Evolutionary conservation across 2,888 invertebrate species (phyloP), one percentile per base, ranked within the genome.

Genomic region (Cyclophora albipunctata): DNA sequence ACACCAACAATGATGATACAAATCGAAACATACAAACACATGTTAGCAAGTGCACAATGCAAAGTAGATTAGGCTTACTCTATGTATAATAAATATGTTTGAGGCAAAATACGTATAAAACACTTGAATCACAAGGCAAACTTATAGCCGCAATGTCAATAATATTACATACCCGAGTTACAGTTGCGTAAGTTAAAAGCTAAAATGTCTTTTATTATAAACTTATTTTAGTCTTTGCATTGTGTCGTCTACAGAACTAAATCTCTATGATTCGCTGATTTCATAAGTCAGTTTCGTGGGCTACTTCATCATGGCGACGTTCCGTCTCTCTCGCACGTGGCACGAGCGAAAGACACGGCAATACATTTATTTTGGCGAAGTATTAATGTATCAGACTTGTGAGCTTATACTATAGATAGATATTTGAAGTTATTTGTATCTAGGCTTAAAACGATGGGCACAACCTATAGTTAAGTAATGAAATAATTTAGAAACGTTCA

Each of bases 401-500:
- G 48, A 51, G 45, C 47, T 50, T 46, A 50, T 46, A 50, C n/a
- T 34, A 34, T 42, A 7, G 60, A 63, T 55, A 51, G 52, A 46
- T 5, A 42, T 40, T 47, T 44, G 52, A 37, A 37, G 5, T 37
- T 37, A 37, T 37, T 59, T 60, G 59, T 59, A 58, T 57, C 50
- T 57, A 54, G 55, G 51, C 55, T 62, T 71, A 66, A 42, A 67
- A 47, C 55, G 69, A 68, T 59, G 57, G 68, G 68, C 70, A 73
- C 73, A 73, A 70, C 70, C 70, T 69, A 73, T 62, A 50, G 55
- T 63, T 66, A 67, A 66, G 60, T 66, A 58, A 63, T 63, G 57
- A 64, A 59, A 52, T 55, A 61, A 58, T 43, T 42, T 34, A 60
- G 50, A 59, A 46, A 52, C 50, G 20, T 42, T 37, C 4, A 37